Percentiles rank a stretch among this genome's conserved stretches.
phyloP scores from a whole-genome alignment of 2,113 vertebrate species.

The Hippoglossus stenolepis region DNA sequence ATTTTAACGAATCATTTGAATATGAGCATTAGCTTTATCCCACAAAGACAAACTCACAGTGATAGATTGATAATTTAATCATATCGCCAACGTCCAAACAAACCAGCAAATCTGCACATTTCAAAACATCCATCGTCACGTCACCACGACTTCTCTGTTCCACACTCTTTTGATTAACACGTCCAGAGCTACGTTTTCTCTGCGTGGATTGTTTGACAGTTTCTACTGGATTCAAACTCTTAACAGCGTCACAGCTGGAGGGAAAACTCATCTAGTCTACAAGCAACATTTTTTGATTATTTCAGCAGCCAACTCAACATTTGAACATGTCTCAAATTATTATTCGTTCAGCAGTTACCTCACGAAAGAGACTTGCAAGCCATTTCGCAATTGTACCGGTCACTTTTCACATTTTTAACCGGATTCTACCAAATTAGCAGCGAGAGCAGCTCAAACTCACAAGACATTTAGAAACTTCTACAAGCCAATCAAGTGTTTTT shows the following conservation, averaged over 20 bases:
- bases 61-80: slow-evolving; percentile 35
- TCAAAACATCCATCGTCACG: slow-evolving; percentile 4
- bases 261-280: not conserved
- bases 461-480: too few species aligned
- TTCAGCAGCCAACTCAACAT: not conserved
- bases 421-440: too few species aligned
- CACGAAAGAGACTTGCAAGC: not conserved
- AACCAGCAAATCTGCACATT: slow-evolving; percentile 2
- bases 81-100: slow-evolving; percentile 12
- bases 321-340: not conserved
- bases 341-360: not conserved
- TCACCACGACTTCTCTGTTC: not conserved
- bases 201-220: slow-evolving; percentile 10
- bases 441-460: too few species aligned
- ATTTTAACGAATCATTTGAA: too few species aligned
- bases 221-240: too few species aligned
- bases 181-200: not conserved
- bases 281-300: not conserved
- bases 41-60: not conserved
- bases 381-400: too few species aligned
- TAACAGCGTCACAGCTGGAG: slow-evolving; percentile 4
- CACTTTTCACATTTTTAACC: too few species aligned
- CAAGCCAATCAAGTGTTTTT: not conserved
- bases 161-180: not conserved
- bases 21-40: not conserved